These are phyloP conservation scores for Seira ritae DNA, from an alignment of 2,888 invertebrate genomes.

Conservation along the genomic window DNA sequence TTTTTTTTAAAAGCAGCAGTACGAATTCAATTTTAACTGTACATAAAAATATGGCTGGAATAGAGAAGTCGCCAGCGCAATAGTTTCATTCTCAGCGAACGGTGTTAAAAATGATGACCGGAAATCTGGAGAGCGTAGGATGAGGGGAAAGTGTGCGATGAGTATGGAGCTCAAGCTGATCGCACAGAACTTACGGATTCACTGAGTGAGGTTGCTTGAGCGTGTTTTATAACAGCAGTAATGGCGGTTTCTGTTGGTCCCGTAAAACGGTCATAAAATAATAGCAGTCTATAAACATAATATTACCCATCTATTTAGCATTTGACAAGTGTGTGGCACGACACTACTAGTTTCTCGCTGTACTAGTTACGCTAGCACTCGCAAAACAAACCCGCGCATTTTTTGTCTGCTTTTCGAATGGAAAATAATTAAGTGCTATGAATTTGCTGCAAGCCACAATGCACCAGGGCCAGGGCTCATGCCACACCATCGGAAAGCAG, in stretches of 20 bases:
- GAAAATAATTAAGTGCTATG: no score
- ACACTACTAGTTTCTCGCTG: background rate
- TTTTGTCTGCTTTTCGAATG: no score
- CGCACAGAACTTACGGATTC: no score
- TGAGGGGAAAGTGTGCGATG: background rate
- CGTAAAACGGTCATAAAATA: constrained; percentile 2
- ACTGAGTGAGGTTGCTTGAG: background rate
- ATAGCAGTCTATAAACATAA: background rate
- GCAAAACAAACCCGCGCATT: no score
- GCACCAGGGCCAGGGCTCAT: background rate
- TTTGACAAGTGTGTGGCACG: background rate
- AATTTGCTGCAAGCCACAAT: background rate
- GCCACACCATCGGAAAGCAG: background rate
- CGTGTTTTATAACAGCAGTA: background rate
- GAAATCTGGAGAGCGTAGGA: background rate
- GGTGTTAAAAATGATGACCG: no score
- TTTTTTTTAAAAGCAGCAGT: background rate
- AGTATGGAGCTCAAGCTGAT: background rate
- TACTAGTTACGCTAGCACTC: background rate
- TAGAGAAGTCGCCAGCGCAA: no score
- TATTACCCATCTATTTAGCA: background rate
- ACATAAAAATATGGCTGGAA: background rate
- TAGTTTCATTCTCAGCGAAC: no score
- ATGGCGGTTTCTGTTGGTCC: background rate
- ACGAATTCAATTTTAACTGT: background rate